Evolutionary conservation across 92 coral and sea anemone species (phyloP).

Genomic region (Isaurus tuberculatus): DNA sequence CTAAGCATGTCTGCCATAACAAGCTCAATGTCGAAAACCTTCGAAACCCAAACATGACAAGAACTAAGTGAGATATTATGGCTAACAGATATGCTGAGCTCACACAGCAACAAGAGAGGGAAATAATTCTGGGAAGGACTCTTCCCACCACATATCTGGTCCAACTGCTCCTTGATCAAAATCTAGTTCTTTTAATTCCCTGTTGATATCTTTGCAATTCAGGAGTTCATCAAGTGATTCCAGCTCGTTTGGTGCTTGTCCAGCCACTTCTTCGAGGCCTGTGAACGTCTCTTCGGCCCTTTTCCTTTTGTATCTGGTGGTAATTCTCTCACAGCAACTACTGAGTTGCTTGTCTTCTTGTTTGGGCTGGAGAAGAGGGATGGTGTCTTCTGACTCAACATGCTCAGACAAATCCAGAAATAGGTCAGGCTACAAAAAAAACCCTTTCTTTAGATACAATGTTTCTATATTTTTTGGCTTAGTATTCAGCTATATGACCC

Average conservation of each 20-base stretch:
- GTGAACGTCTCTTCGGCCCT: slow-evolving; percentile 54
- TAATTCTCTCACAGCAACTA: slow-evolving; percentile 69
- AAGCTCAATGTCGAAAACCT: slow-evolving; percentile 28
- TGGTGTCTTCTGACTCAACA: slow-evolving; percentile 72
- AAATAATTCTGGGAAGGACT: slow-evolving; percentile 89
- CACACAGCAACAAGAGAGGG: slow-evolving; percentile 91
- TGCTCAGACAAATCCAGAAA: slow-evolving; percentile 84
- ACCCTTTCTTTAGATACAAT: no score
- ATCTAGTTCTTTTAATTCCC: slow-evolving; percentile 74
- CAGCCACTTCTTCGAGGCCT: slow-evolving; percentile 78
- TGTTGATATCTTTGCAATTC: slow-evolving; percentile 70
- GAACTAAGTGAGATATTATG: neutral
- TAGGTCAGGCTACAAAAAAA: slow-evolving; percentile 77
- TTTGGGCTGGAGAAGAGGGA: slow-evolving; percentile 74
- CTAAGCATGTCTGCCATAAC: neutral
- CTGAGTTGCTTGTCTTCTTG: slow-evolving; percentile 72
- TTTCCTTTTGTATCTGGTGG: slow-evolving; percentile 58
- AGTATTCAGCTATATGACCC: no score
- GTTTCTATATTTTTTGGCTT: neutral
- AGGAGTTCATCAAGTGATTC: slow-evolving; percentile 88
- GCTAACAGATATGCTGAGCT: slow-evolving; percentile 30
- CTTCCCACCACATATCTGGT: slow-evolving; percentile 96
- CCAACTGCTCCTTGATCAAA: slow-evolving; percentile 82
- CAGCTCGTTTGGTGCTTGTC: slow-evolving; percentile 66
- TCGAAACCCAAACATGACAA: slow-evolving; percentile 16